Evolutionary conservation across 2,113 vertebrate genomes (phyloP).

Genomic region (Cavia porcellus): DNA sequence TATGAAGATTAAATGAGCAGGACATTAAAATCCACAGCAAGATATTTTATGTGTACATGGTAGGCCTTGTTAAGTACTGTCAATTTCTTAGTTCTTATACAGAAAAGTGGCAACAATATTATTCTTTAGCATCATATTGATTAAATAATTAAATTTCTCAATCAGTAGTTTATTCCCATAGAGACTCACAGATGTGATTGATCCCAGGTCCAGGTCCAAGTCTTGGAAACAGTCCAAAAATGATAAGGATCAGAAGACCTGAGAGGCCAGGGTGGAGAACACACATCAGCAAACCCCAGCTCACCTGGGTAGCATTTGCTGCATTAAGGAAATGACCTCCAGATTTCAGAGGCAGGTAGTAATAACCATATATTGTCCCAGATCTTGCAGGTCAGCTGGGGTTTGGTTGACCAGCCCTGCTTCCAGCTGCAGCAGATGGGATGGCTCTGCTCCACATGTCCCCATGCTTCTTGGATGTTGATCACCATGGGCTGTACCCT

Average conservation of each 20-base stretch:
- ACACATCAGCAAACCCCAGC: neutral
- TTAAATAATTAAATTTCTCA: neutral
- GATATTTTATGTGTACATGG: neutral
- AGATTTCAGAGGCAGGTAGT: neutral
- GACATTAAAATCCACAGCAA: neutral
- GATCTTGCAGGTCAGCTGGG: neutral
- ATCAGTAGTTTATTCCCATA: neutral
- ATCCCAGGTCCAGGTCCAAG: neutral
- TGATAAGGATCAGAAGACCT: accelerated
- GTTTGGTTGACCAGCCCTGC: neutral
- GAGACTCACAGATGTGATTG: neutral
- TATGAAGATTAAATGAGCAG: neutral
- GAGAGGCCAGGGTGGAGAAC: neutral
- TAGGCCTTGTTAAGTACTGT: neutral
- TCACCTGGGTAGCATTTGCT: neutral
- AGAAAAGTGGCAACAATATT: neutral
- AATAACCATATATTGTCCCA: neutral
- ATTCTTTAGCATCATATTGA: neutral
- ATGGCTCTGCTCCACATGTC: neutral
- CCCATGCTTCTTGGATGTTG: neutral
- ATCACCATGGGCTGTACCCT: neutral
- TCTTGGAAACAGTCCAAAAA: neutral
- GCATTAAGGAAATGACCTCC: neutral
- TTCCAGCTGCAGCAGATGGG: neutral
- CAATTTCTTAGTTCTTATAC: neutral